Evolutionary conservation across 2,888 invertebrate species (phyloP), one percentile per base, ranked within the genome.

Genomic region (Stenolophus ochropezus): DNA sequence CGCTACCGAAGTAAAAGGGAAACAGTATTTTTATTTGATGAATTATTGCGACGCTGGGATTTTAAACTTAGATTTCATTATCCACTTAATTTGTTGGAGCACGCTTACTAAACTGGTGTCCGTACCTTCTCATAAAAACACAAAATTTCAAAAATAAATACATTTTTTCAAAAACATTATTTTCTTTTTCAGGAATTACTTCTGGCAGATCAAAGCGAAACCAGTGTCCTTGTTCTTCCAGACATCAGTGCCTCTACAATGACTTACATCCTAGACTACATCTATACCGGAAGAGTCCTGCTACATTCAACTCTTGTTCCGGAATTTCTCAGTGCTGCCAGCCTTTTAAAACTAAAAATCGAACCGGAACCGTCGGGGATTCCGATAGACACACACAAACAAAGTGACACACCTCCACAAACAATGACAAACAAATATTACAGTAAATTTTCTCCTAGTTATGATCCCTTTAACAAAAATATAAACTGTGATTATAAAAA

Each of bases 201-300:
- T 21, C 71, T 84, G 25, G 86, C 86, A 69, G 86, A 86, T 49
- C 88, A 90, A 82, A 89, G 90, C 83, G 91, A 92, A 69, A 92
- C 92, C n/a, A 91, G 92, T 51, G 91, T 92, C 65, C 90, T 94
- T 71, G 92, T 94, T 83, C 89, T 94, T 74, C 93, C 94, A 21
- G 94, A 94, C 85, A 91, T 93, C 82, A 91, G 92, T 84, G 89
- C 91, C 77, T 91, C 91, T 80, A 93, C 92, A 83, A 91, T 94
- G 89, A 91, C 92, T 0, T 91, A 92, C 11, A 91, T 94, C 5
- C 90, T 94, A 51, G 92, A 93, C 85, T 94, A 94, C 86, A 91
- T 94, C 83, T 94, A 94, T 86, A 93, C 93, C 51, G 94, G 94
- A 78, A 92, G 92, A 86, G 92, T 93, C 0, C 88, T 90, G 2